Evolutionary conservation across 2,888 invertebrate species (phyloP).

Genomic region (Lampropteryx suffumata): DNA sequence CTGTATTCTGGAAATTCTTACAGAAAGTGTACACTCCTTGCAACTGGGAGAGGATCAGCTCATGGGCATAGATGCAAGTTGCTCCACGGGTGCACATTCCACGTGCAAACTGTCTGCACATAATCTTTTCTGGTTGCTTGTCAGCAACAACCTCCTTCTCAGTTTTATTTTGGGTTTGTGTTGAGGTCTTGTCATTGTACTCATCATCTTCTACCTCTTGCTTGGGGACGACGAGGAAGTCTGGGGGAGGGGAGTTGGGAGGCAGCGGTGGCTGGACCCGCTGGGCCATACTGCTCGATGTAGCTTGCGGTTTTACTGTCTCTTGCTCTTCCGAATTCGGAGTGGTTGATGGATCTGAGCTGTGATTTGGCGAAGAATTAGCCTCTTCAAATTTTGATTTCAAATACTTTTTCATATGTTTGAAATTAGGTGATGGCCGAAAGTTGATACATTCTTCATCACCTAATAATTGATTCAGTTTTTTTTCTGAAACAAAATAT

Average conservation of each 20-base stretch:
- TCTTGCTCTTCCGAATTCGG: slow-evolving; percentile 14
- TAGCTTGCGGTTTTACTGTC: slow-evolving; percentile 1
- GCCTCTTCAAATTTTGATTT: slow-evolving; percentile 51
- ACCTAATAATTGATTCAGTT: slow-evolving; percentile 25
- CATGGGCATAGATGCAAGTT: slow-evolving; percentile 55
- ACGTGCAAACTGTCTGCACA: slow-evolving; percentile 62
- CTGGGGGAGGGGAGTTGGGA: slow-evolving; percentile 52
- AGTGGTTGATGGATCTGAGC: slow-evolving; percentile 17
- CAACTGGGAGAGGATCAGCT: slow-evolving; percentile 53
- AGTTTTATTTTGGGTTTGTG: neutral
- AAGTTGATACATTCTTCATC: slow-evolving; percentile 56
- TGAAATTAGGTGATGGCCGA: slow-evolving; percentile 60
- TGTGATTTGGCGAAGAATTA: slow-evolving; percentile 31
- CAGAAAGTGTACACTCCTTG: slow-evolving; percentile 62
- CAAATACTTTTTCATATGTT: slow-evolving; percentile 66
- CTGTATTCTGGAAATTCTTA: slow-evolving; percentile 57
- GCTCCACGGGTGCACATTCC: slow-evolving; percentile 56
- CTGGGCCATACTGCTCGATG: slow-evolving; percentile 12
- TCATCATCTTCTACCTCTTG: slow-evolving; percentile 49
- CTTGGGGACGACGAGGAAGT: slow-evolving; percentile 41
- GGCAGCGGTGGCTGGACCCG: slow-evolving; percentile 52
- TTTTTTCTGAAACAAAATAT: slow-evolving; percentile 17
- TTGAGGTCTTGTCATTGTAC: slow-evolving; percentile 13
- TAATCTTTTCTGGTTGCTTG: slow-evolving; percentile 28
- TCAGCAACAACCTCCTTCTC: slow-evolving; percentile 1